A percentile compares a stretch with the other conserved stretches of the same genome.
Evolutionary conservation across 2,888 invertebrate species (phyloP).

Genomic region (Octodonta nipae): DNA sequence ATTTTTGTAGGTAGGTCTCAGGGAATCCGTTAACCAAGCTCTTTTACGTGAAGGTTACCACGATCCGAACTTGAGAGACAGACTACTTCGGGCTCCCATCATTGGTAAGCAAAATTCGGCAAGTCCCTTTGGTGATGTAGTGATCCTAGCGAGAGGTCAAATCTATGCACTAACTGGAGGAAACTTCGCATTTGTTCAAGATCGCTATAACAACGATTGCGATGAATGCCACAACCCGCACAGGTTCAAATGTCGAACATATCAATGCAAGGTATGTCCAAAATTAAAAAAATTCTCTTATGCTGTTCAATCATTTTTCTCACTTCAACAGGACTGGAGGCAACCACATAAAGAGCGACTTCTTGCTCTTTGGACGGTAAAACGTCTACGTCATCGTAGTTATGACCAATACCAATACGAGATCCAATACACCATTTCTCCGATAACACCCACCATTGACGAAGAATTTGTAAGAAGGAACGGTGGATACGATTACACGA

Average conservation of each 20-base stretch:
- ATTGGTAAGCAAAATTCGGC: constrained; percentile 30
- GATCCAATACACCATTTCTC: constrained; percentile 52
- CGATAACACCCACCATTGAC: constrained; percentile 34
- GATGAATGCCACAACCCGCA: constrained; percentile 35
- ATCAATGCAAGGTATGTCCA: constrained; percentile 11
- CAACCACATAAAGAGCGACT: constrained; percentile 31
- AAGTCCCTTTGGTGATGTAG: constrained; percentile 48
- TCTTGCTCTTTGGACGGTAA: constrained; percentile 55
- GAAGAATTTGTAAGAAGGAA: constrained; percentile 26
- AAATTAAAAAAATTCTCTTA: background rate
- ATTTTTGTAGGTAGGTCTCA: constrained; percentile 42
- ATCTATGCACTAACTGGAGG: constrained; percentile 40
- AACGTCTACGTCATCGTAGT: constrained; percentile 52
- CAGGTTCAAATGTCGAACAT: constrained; percentile 11
- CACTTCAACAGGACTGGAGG: constrained; percentile 15
- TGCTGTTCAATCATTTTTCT: background rate
- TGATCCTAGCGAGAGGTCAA: constrained; percentile 50
- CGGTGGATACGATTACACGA: constrained; percentile 36
- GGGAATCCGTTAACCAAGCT: constrained; percentile 54
- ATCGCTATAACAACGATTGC: constrained; percentile 33
- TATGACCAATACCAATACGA: constrained; percentile 44
- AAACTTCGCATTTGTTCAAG: constrained; percentile 41
- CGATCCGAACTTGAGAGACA: constrained; percentile 35
- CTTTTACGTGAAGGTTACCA: constrained; percentile 45
- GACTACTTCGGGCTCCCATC: constrained; percentile 21